Conservation (phyloP, 2,888 invertebrate species). For the Himalopsyche tibetana region DNA sequence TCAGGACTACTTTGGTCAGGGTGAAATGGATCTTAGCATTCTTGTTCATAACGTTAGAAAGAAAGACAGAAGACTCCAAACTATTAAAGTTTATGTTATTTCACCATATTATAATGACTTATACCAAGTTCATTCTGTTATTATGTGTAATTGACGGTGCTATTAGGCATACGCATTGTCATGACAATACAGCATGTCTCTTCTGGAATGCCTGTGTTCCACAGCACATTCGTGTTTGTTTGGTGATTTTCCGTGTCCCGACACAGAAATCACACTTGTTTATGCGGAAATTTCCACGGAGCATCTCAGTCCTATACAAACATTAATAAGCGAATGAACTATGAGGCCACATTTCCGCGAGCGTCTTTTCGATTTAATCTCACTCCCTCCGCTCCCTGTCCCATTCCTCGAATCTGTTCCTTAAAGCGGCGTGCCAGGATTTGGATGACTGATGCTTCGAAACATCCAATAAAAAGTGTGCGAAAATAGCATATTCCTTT, state of each 20-base stretch:
- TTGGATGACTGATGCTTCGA: not conserved
- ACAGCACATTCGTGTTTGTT: not conserved
- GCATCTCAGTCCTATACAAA: constrained; percentile 31
- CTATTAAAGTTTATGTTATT: too few relatives aligned
- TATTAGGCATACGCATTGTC: too few relatives aligned
- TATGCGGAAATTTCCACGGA: constrained; percentile 25
- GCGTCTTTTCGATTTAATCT: not conserved
- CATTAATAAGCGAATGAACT: constrained; percentile 39
- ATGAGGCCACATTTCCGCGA: constrained; percentile 32
- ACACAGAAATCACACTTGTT: constrained; percentile 1
- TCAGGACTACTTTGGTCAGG: too few relatives aligned
- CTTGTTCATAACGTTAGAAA: too few relatives aligned
- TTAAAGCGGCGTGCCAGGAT: constrained; percentile 31
- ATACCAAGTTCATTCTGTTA: too few relatives aligned
- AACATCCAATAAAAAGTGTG: too few relatives aligned
- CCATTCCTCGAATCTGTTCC: not conserved
- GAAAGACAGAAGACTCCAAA: too few relatives aligned
- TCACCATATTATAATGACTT: too few relatives aligned
- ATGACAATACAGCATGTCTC: too few relatives aligned
- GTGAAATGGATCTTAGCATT: too few relatives aligned
- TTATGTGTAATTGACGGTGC: too few relatives aligned
- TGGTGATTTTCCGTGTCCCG: constrained; percentile 35
- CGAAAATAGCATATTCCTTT: too few relatives aligned
- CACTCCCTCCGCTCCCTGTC: not conserved
- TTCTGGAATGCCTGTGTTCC: not conserved